Conservation (phyloP, 2,888 invertebrate species). For the Lobophora halterata region DNA sequence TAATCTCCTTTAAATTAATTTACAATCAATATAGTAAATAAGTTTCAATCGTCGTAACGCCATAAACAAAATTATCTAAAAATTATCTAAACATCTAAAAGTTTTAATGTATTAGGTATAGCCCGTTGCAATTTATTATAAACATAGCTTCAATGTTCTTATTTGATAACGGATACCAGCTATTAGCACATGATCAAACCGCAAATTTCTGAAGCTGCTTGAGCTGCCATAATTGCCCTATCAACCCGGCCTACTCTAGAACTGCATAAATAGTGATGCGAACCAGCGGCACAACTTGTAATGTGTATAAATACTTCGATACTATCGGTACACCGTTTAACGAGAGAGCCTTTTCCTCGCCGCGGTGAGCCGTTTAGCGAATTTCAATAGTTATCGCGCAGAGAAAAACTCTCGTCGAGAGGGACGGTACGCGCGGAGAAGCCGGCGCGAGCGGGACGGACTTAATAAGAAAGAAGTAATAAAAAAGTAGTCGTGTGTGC, state of each 20-base stretch:
- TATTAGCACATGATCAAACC: conserved; percentile 23
- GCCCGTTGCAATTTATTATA: too few species aligned
- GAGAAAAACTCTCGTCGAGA: conserved; percentile 74
- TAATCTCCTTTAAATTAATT: too few species aligned
- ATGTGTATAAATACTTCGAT: conserved; percentile 74
- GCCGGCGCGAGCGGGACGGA: conserved; percentile 66
- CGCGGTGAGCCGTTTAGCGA: conserved; percentile 79
- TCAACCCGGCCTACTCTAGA: conserved; percentile 25
- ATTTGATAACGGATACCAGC: conserved; percentile 5
- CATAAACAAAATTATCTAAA: too few species aligned
- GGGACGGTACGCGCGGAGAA: conserved; percentile 53
- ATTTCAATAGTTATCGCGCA: conserved; percentile 80
- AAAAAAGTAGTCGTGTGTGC: conserved; percentile 78
- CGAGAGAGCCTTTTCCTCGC: conserved; percentile 78
- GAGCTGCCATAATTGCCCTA: conserved; percentile 18
- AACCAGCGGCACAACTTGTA: conserved; percentile 61
- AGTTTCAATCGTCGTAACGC: too few species aligned
- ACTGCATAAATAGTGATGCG: conserved; percentile 68
- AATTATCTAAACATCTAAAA: too few species aligned
- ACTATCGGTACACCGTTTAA: conserved; percentile 77
- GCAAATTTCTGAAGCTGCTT: conserved; percentile 19
- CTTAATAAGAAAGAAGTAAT: conserved; percentile 77
- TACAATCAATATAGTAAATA: too few species aligned
- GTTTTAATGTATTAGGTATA: too few species aligned
- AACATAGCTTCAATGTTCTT: background rate